These are phyloP conservation scores for Trichogramma evanescens DNA, from an alignment of 2,888 invertebrate species.

Conservation along the genomic window DNA sequence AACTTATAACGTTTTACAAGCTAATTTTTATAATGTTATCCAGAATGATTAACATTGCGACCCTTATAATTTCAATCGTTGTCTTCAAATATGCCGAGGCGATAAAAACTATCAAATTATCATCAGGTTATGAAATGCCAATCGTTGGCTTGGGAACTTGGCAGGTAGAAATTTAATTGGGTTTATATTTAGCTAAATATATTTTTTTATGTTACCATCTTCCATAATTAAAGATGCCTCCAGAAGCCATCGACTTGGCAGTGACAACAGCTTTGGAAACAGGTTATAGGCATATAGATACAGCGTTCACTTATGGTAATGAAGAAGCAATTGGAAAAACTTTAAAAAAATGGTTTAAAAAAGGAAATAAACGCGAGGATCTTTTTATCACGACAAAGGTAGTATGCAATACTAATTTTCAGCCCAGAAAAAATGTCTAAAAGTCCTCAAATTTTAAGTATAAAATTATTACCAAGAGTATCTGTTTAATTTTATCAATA, in stretches of 20 bases:
- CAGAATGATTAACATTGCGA: too few relatives aligned
- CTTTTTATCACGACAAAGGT: slow-evolving; percentile 77
- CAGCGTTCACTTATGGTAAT: slow-evolving; percentile 72
- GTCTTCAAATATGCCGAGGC: background rate
- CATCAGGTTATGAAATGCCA: slow-evolving; percentile 19
- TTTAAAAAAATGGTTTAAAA: slow-evolving; percentile 59
- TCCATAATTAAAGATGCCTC: slow-evolving; percentile 21
- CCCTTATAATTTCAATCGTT: too few relatives aligned
- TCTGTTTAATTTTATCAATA: background rate
- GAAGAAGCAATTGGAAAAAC: slow-evolving; percentile 68
- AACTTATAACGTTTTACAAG: too few relatives aligned
- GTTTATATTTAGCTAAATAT: background rate
- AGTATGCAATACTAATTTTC: background rate
- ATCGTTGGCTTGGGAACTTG: slow-evolving; percentile 20
- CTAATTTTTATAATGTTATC: too few relatives aligned
- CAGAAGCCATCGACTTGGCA: slow-evolving; percentile 58
- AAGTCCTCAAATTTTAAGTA: background rate
- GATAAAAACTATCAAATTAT: slow-evolving; percentile 12
- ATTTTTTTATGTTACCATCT: background rate
- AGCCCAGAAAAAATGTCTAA: background rate
- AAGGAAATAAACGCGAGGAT: slow-evolving; percentile 61
- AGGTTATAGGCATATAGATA: slow-evolving; percentile 73
- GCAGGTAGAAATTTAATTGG: slow-evolving; percentile 14
- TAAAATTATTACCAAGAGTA: background rate
- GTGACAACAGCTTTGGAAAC: slow-evolving; percentile 59